Conservation (phyloP, 2,797 vertebrate species). For the Perodicticus potto region DNA sequence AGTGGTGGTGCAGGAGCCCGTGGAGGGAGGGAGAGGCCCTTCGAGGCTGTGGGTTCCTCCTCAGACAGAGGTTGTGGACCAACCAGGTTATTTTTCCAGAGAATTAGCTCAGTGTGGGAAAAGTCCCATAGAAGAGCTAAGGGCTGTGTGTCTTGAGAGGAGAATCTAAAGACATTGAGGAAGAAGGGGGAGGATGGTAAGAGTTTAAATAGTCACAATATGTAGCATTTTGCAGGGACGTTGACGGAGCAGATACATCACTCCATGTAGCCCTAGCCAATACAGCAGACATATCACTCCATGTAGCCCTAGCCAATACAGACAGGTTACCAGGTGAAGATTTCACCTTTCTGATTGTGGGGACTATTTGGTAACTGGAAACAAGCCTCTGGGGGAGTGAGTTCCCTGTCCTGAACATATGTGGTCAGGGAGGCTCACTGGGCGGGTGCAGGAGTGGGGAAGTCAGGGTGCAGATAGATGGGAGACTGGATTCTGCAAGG, state of each 20-base stretch:
- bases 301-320: fast-evolving
- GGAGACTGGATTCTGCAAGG: neutral
- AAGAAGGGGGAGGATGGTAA: fast-evolving
- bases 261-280: neutral
- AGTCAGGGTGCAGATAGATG: neutral
- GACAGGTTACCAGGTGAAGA: neutral
- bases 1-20: fast-evolving
- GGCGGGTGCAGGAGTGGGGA: neutral
- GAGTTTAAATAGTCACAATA: neutral
- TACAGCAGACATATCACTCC: neutral
- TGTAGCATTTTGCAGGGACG: neutral
- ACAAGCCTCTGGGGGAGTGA: neutral
- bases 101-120: neutral
- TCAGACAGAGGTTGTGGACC: neutral
- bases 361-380: neutral
- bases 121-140: neutral
- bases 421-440: neutral
- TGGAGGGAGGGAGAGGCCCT: fast-evolving
- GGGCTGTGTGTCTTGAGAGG: neutral
- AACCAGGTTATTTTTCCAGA: neutral
- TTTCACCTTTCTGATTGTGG: neutral
- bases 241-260: neutral
- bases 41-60: neutral
- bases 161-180: neutral
- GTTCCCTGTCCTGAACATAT: neutral